phyloP scores from a whole-genome alignment of 2,888 invertebrate genomes.

The Lasioglossum oenotherae region DNA sequence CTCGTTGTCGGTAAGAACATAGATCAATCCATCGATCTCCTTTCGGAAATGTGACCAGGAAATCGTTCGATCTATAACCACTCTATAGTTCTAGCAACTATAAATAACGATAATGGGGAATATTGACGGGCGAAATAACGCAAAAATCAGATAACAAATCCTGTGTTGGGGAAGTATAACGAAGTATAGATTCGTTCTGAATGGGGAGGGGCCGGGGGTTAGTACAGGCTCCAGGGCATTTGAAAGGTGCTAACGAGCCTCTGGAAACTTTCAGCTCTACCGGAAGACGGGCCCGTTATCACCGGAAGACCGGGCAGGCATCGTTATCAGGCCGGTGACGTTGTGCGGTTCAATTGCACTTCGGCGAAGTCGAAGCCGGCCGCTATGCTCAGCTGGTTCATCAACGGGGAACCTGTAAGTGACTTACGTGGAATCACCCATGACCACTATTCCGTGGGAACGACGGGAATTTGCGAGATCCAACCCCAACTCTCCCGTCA shows the following conservation, averaged over 20 bases:
- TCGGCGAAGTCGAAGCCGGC: slow-evolving; percentile 93
- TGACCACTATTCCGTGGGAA: not conserved
- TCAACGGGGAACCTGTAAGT: slow-evolving; percentile 91
- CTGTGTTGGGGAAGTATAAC: not conserved
- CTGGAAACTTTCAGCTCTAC: slow-evolving; percentile 87
- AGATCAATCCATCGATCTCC: not conserved
- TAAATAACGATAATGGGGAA: not conserved
- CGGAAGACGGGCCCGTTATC: slow-evolving; percentile 93
- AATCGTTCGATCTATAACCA: not conserved
- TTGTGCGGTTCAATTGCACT: slow-evolving; percentile 93
- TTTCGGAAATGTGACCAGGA: not conserved
- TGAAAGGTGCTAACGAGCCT: slow-evolving; percentile 15
- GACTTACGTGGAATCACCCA: slow-evolving; percentile 14
- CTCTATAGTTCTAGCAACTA: not conserved
- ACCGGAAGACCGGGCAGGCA: slow-evolving; percentile 89
- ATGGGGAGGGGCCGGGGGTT: not conserved
- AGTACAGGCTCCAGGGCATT: slow-evolving; percentile 3
- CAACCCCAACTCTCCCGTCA: not conserved
- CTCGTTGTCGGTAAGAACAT: slow-evolving; percentile 88
- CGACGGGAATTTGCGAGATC: not conserved
- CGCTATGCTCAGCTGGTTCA: slow-evolving; percentile 93
- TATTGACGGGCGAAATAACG: not conserved
- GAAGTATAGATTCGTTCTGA: not conserved
- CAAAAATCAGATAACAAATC: not conserved
- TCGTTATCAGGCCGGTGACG: slow-evolving; percentile 93